Base-by-base conservation (phyloP, 2,888 invertebrate species). In the Congeria kusceri region DNA sequence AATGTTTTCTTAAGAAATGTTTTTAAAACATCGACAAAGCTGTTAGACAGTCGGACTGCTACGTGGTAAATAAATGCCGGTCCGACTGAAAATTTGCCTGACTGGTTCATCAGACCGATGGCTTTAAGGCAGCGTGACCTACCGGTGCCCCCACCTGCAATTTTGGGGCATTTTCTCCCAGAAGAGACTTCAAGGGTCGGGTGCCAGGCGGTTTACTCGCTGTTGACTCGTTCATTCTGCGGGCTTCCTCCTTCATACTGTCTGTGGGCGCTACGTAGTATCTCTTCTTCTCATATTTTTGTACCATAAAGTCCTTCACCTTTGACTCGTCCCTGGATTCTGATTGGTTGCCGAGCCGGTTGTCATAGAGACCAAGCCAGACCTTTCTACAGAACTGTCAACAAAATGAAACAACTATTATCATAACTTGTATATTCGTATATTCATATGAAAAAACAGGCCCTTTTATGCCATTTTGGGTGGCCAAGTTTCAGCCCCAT, bases 231-330 rank as follows among this genome's bases (percentile, higher is more conserved):
- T 93, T 93, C 85, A 88, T 87, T 49, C 86, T 86, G 62, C 88
- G 84, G 1, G 93, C 92, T 61, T 93, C 92, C 39, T 93, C 94
- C 68, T 92, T 91, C 85, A 93, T 90, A 18, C 92, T 88, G 44
- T 94, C 93, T 25, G 93, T 92, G 2, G 95, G 94, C 49, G 94
- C 94, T 32, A 94, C 93, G 87, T 94, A 95, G 94, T 94, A 95
- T 92, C 97, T 95, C 93, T 98, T 98, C 92, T 96, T 96, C 94
- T 99, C 99, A 93, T 99, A 99, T 94, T 98, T 99, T 92, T 98
- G 96, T 68, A 96, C 95, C 97, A 98, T 97, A 91, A 98, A 96
- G 94, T 98, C 98, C 93, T 96, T 96, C 91, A 98, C 96, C 93
- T 96, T 96, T 94, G 97, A 97, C 94, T 98, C 98, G 91, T 98